A percentile compares a stretch with the other conserved stretches of the same genome.
phyloP scores from a whole-genome alignment of 2,888 invertebrate species.

The Euplagia quadripunctaria region DNA sequence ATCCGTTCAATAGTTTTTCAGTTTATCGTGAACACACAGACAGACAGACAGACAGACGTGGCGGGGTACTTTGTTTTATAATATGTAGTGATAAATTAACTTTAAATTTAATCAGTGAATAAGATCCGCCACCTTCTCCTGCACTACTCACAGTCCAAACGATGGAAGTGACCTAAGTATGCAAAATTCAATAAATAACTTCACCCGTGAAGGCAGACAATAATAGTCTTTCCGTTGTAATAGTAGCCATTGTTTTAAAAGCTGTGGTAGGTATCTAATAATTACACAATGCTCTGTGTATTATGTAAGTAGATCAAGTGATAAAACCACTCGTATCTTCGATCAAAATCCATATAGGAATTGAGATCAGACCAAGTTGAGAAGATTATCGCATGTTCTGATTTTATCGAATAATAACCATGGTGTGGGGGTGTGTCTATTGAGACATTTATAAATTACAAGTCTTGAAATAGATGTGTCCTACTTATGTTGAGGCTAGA shows the following conservation, averaged over 20 bases:
- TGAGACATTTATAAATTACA: not conserved
- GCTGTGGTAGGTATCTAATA: slow-evolving; percentile 17
- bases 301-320: slow-evolving; percentile 30
- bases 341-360: slow-evolving; percentile 20
- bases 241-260: slow-evolving; percentile 33
- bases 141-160: not conserved
- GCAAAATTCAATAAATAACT: slow-evolving; percentile 1
- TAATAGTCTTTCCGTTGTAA: slow-evolving; percentile 28
- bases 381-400: slow-evolving; percentile 24
- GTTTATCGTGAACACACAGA: too few species aligned
- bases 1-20: too few species aligned
- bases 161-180: not conserved
- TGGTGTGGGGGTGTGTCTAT: not conserved
- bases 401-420: slow-evolving; percentile 23
- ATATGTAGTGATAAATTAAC: too few species aligned
- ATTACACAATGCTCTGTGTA: slow-evolving; percentile 38
- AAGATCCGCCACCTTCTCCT: not conserved
- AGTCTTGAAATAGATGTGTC: not conserved
- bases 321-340: slow-evolving; percentile 27
- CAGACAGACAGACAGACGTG: too few species aligned
- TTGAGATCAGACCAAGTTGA: slow-evolving; percentile 6
- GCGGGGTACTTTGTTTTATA: too few species aligned
- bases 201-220: slow-evolving; percentile 22
- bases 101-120: too few species aligned
- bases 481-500: not conserved